These are phyloP conservation scores for Phyllotis vaccarum DNA, from an alignment of 2,797 vertebrate species.

Conservation along the genomic window DNA sequence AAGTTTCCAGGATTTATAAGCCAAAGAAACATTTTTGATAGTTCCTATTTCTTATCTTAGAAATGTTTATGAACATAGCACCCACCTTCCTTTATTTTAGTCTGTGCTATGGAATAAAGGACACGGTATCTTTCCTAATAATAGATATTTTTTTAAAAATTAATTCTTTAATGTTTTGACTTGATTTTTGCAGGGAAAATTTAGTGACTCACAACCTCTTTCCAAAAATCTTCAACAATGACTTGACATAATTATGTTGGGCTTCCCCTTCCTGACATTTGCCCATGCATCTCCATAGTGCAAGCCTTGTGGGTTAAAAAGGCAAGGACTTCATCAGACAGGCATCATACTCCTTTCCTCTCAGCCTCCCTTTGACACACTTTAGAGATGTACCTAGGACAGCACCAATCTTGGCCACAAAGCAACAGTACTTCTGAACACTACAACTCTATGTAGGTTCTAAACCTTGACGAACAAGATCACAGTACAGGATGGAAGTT, in stretches of 20 bases:
- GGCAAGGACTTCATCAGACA: background rate
- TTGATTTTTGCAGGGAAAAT: slow-evolving; percentile 13
- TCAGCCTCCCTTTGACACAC: background rate
- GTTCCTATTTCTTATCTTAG: slow-evolving; percentile 29
- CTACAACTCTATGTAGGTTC: background rate
- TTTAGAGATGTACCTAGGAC: background rate
- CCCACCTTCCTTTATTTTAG: background rate
- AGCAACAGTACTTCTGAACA: background rate
- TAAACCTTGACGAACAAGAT: background rate
- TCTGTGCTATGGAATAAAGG: background rate
- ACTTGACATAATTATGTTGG: background rate
- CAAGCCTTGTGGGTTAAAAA: background rate
- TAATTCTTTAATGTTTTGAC: background rate
- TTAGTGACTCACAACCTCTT: background rate
- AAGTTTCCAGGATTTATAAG: background rate
- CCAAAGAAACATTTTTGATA: slow-evolving; percentile 8
- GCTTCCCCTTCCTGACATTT: background rate
- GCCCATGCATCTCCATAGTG: background rate
- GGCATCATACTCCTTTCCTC: background rate
- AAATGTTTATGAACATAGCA: background rate
- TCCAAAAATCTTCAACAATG: background rate
- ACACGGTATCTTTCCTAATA: background rate
- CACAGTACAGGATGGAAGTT: background rate
- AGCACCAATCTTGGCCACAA: background rate
- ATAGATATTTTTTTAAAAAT: background rate